These are phyloP conservation scores for Mionectes macconnelli DNA, from an alignment of 2,113 vertebrate genomes.

Conservation along the genomic window DNA sequence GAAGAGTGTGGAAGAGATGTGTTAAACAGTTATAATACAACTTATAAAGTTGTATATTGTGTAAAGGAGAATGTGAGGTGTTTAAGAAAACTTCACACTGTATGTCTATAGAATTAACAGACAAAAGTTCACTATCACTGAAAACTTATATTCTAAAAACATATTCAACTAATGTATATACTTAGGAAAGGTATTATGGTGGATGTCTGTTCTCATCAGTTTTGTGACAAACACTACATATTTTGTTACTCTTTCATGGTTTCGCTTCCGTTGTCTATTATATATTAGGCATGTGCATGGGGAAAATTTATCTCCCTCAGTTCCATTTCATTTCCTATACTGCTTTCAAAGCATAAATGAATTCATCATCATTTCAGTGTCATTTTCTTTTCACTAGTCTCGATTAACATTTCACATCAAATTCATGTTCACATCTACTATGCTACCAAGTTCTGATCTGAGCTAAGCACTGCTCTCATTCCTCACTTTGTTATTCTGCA, in stretches of 20 bases:
- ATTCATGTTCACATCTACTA: not conserved
- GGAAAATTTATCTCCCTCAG: not conserved
- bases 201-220: not conserved
- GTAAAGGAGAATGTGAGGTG: not conserved
- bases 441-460: not conserved
- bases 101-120: not conserved
- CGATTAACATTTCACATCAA: not conserved
- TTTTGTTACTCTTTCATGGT: not conserved
- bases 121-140: not conserved
- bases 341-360: not conserved
- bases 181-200: not conserved
- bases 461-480: not conserved
- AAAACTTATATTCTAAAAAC: not conserved
- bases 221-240: not conserved
- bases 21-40: not conserved
- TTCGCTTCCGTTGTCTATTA: not conserved
- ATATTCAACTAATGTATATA: not conserved
- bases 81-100: not conserved
- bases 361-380: not conserved
- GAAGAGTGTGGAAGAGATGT: not conserved
- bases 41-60: not conserved
- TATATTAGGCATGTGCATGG: not conserved
- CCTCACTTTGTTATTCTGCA: not conserved
- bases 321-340: not conserved
- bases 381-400: not conserved